Conservation (phyloP, 2,888 invertebrate genomes). For the Hofmannophila pseudospretella region DNA sequence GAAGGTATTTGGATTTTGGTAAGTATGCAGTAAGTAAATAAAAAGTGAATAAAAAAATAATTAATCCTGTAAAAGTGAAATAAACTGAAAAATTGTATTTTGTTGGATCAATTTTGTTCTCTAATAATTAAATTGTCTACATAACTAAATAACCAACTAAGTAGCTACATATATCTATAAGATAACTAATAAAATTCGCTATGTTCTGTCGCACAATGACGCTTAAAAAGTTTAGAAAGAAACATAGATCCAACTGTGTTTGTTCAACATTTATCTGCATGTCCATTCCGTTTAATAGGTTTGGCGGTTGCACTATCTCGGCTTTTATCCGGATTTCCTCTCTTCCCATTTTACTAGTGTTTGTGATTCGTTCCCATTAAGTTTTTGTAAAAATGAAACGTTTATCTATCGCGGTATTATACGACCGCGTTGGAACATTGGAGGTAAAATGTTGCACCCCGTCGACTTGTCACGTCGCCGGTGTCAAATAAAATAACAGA, state of each 20-base stretch:
- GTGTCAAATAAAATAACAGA: slow-evolving; percentile 57
- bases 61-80: no score
- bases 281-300: not conserved
- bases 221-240: no score
- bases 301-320: not conserved
- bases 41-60: no score
- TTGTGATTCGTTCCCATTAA: slow-evolving; percentile 2
- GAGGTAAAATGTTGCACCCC: slow-evolving; percentile 40
- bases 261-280: not conserved
- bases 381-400: slow-evolving; percentile 11
- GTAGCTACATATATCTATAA: no score
- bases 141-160: no score
- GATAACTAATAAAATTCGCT: no score
- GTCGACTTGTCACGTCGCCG: slow-evolving; percentile 35
- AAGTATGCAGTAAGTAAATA: no score
- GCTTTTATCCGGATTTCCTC: not conserved
- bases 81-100: no score
- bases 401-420: slow-evolving; percentile 24
- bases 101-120: no score
- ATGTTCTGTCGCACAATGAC: no score
- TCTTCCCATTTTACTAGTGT: not conserved
- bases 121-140: no score
- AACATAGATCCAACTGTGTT: not conserved
- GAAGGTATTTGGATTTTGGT: no score
- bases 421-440: slow-evolving; percentile 14